phyloP scores from a whole-genome alignment of 2,797 vertebrate species.

The Chiloscyllium punctatum region DNA sequence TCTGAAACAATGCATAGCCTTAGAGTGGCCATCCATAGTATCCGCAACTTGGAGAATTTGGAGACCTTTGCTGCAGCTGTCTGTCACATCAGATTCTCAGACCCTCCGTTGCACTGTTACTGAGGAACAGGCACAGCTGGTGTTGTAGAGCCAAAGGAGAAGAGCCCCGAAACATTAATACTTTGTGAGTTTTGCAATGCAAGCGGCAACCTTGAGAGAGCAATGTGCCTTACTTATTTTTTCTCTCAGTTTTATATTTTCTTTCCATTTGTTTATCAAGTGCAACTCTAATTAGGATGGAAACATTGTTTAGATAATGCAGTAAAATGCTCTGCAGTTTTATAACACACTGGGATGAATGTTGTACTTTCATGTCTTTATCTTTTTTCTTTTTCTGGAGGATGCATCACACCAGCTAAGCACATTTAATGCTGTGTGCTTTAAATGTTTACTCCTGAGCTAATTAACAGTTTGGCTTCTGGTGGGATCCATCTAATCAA shows the following conservation, averaged over 20 bases:
- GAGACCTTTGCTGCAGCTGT: neutral
- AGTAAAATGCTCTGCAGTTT: slow-evolving; percentile 27
- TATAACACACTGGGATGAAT: neutral
- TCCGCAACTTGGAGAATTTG: neutral
- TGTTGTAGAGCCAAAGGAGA: neutral
- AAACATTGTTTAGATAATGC: neutral
- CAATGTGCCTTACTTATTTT: neutral
- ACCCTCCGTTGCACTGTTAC: neutral
- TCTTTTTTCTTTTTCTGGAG: slow-evolving; percentile 15
- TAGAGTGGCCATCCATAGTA: neutral
- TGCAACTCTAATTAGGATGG: neutral
- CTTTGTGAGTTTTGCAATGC: neutral
- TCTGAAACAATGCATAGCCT: neutral
- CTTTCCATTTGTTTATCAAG: neutral
- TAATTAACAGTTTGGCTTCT: neutral
- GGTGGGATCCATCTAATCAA: neutral
- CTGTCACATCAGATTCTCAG: neutral
- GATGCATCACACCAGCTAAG: neutral
- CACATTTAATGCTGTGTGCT: neutral
- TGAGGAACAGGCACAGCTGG: neutral
- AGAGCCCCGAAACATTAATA: neutral
- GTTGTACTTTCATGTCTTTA: neutral
- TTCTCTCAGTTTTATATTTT: neutral
- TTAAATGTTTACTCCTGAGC: neutral
- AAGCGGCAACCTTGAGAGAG: neutral